Conservation (phyloP, 2,113 vertebrate genomes). For the Gasterosteus nipponicus region DNA sequence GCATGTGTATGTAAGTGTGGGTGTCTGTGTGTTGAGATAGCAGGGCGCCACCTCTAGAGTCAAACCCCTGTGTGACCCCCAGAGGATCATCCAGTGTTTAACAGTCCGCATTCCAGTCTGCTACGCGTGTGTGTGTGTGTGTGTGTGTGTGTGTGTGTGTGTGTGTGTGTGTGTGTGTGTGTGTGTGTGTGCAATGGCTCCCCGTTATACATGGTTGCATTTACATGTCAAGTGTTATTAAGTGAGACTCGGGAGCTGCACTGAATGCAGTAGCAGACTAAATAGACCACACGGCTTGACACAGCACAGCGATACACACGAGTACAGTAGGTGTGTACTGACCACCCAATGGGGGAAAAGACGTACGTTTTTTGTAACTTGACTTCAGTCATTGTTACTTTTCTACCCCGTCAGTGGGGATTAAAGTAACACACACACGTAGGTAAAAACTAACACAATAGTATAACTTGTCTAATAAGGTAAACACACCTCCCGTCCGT, state of each 20-base stretch:
- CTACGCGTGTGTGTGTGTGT: conserved; percentile 3
- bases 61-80: conserved; percentile 38
- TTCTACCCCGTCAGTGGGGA: background rate
- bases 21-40: conserved; percentile 25
- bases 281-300: background rate
- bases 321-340: background rate
- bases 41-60: conserved; percentile 30
- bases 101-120: conserved; percentile 38
- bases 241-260: background rate
- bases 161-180: conserved; percentile 6
- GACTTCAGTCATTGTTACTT: background rate
- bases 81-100: conserved; percentile 41
- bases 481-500: background rate
- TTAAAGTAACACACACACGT: background rate
- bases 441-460: background rate
- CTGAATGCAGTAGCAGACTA: background rate
- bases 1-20: background rate
- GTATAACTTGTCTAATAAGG: background rate
- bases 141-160: conserved; percentile 10
- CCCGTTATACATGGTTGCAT: conserved; percentile 10
- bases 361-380: no score
- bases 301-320: background rate
- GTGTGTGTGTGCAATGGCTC: background rate
- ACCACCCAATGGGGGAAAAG: background rate
- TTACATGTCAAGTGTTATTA: conserved; percentile 16